Evolutionary conservation across 1,140 invertebrate species (phyloP).

Genomic region (Eriosoma lanigerum): DNA sequence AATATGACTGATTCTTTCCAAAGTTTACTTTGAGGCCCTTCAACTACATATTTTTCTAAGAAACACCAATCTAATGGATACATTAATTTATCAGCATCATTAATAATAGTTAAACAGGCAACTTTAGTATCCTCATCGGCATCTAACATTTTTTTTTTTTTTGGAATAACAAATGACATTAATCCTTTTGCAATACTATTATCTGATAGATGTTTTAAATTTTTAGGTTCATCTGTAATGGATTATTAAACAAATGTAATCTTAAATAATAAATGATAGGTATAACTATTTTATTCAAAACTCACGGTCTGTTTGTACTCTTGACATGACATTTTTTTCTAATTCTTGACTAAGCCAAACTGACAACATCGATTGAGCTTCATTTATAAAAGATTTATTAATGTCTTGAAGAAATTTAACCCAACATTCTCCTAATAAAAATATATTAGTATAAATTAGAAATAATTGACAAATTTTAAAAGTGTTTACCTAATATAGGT

Average conservation of each 20-base stretch:
- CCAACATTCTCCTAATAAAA: conserved; percentile 40
- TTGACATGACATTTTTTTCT: conserved; percentile 19
- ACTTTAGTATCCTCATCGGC: conserved; percentile 10
- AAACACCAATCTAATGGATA: conserved; percentile 40
- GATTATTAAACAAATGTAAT: neutral
- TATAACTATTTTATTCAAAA: neutral
- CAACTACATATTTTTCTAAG: conserved; percentile 20
- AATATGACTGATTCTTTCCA: conserved; percentile 43
- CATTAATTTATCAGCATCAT: conserved; percentile 38
- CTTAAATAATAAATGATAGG: neutral
- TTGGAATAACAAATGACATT: conserved; percentile 36
- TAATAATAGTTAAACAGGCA: conserved; percentile 16
- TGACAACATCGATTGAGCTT: conserved; percentile 32
- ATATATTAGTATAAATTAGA: neutral
- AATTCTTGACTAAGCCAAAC: conserved; percentile 18
- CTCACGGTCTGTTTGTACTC: conserved; percentile 33
- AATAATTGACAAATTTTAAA: neutral
- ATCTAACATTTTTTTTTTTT: conserved; percentile 30
- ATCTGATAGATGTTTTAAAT: conserved; percentile 28
- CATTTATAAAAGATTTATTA: conserved; percentile 9
- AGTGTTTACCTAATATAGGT: conserved; percentile 24
- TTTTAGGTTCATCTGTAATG: conserved; percentile 44
- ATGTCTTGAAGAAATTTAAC: conserved; percentile 41
- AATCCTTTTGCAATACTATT: conserved; percentile 37
- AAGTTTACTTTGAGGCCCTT: conserved; percentile 23